Conservation (phyloP, 1,140 invertebrate species). For the Antheraea mylitta region DNA sequence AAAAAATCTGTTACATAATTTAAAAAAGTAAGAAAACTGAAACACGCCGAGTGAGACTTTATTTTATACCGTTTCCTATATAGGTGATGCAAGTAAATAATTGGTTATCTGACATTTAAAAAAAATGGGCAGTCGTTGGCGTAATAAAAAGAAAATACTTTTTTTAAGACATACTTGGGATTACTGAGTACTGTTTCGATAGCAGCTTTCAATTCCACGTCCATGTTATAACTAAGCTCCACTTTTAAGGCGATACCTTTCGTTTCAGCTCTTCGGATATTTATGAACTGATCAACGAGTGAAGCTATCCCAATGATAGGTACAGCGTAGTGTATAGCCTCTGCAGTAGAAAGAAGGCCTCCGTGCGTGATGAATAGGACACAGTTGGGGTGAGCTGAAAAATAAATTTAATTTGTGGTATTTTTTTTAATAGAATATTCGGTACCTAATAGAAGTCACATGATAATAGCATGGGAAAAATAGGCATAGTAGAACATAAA, state of each 20-base stretch:
- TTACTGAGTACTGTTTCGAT: slow-evolving; percentile 32
- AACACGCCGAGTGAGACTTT: too few species aligned
- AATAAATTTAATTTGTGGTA: slow-evolving; percentile 31
- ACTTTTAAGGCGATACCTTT: slow-evolving; percentile 42
- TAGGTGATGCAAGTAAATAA: too few species aligned
- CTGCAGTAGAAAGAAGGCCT: slow-evolving; percentile 83
- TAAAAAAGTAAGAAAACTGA: too few species aligned
- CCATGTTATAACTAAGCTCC: slow-evolving; percentile 22
- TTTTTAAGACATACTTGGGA: slow-evolving; percentile 19
- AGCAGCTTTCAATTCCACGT: slow-evolving; percentile 27
- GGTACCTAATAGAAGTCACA: too few species aligned
- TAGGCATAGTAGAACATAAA: too few species aligned
- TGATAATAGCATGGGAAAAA: too few species aligned
- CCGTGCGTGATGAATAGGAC: slow-evolving; percentile 85
- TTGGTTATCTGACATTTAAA: too few species aligned
- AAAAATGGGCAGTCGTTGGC: too few species aligned
- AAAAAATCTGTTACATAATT: too few species aligned
- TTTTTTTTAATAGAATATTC: too few species aligned
- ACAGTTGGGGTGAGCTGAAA: slow-evolving; percentile 83
- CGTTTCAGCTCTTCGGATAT: slow-evolving; percentile 46
- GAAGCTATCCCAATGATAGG: slow-evolving; percentile 85
- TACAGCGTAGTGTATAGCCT: slow-evolving; percentile 82
- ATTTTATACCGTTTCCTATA: too few species aligned
- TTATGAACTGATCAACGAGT: slow-evolving; percentile 82
- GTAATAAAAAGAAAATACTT: too few species aligned